Evolutionary conservation across 2,797 vertebrate genomes (phyloP), one percentile per base, ranked within the genome.

Genomic region (Thalassophryne amazonica): DNA sequence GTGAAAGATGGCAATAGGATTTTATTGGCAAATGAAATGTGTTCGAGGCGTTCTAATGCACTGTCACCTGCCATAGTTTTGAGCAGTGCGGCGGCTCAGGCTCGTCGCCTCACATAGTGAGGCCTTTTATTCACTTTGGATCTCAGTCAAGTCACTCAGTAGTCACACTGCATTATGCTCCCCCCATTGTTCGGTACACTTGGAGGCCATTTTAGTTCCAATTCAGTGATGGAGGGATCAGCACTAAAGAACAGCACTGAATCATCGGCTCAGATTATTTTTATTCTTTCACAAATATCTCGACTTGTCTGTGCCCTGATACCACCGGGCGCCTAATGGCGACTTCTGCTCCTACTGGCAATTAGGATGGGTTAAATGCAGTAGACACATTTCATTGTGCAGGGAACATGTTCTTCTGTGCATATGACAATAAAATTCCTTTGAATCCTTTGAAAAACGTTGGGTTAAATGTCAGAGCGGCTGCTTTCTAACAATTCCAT

Each of bases 191-290:
- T 89, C 81, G 55, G 76, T 83, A 85, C 80, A 84, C 80, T 88
- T 81, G 76, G 86, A 88, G 84, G 87, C 88, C 86, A 88, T 89
- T 86, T 91, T 88, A 89, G 78, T 85, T 88, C 81, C 86, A 80
- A 80, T 76, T 83, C 86, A 84, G 72, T 73, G 76, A 67, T 82
- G 72, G 68, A 77, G 69, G 77, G 80, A 61, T 66, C 66, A 69
- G 62, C 76, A 80, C 74, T n/a, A n/a, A n/a, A n/a, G n/a, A 73
- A 80, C 78, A 63, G 37, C 48, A 28, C 42, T 57, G 38, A 73
- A 72, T 59, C 60, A n/a, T n/a, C n/a, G n/a, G n/a, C n/a, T n/a
- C n/a, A n/a, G n/a, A n/a, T n/a, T n/a, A n/a, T n/a, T n/a, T n/a
- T n/a, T n/a, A n/a, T n/a, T n/a, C n/a, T n/a, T n/a, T n/a, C n/a